Conservation (phyloP, 35 echinoderm and acorn worm genomes). For the Anneissia japonica region DNA sequence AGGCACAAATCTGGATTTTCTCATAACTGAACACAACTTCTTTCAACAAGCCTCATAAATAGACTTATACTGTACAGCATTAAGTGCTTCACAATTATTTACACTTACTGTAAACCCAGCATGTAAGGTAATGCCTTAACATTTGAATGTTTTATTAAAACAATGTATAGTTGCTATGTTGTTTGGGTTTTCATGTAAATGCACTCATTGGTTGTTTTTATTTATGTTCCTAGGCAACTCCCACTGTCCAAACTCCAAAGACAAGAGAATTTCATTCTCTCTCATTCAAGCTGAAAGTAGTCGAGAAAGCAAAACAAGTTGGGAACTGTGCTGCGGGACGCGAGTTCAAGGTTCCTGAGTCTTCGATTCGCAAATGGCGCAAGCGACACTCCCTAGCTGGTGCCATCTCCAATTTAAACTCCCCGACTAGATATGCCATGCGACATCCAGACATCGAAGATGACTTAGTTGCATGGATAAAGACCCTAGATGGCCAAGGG, state of each 20-base stretch:
- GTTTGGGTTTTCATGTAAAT: neutral
- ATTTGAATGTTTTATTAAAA: no score
- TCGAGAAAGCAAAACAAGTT: neutral
- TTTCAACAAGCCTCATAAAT: no score
- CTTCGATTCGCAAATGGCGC: neutral
- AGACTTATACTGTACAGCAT: no score
- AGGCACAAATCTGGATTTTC: no score
- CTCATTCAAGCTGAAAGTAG: neutral
- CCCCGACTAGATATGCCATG: neutral
- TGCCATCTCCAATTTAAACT: neutral
- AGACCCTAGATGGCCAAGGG: neutral
- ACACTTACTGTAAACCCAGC: no score
- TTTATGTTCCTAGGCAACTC: neutral
- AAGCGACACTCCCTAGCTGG: neutral
- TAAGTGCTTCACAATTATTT: no score
- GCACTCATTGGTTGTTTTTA: neutral
- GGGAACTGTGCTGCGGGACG: neutral
- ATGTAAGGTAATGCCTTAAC: no score
- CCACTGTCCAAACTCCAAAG: neutral
- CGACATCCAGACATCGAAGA: neutral
- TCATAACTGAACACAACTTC: no score
- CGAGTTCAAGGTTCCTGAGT: neutral
- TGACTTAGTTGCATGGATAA: neutral
- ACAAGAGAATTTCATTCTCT: neutral
- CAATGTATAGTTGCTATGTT: no score